Base-by-base conservation (phyloP, 2,888 invertebrate genomes). In the Brassicogethes aeneus region DNA sequence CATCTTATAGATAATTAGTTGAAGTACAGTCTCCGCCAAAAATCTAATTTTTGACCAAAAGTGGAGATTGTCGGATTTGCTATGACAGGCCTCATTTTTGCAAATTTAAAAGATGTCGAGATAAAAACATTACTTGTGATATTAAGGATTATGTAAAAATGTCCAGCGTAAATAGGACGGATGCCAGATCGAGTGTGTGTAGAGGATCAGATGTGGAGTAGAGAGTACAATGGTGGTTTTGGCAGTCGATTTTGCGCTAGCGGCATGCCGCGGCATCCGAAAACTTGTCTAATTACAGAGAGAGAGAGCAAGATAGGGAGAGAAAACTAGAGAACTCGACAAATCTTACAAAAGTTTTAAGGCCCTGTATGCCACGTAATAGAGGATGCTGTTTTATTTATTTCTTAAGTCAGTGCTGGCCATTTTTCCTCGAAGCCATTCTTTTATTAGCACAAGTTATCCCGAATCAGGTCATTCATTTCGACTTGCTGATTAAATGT, bases 261-360 rank as follows among this genome's bases (percentile, higher is more conserved):
- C 52, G 54, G 47, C 51, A 50, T 48, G 52, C 55, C 54, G 46
- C 51, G 50, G 50, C 52, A 57, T 55, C 56, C 56, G 46, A 51
- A 57, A 59, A 59, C 58, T 59, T 60, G 59, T 57, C 56, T 59
- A 60, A 60, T 60, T 60, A 60, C 55, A 53, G 48, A 49, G 51
- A 47, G 54, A 56, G 54, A n/a, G n/a, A n/a, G n/a, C n/a, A n/a
- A n/a, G n/a, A n/a, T n/a, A n/a, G n/a, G n/a, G n/a, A n/a, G n/a
- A 55, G 56, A 55, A 56, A 56, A 57, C 53, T 51, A 54, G 55
- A 58, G 56, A 59, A 59, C 57, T 59, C 55, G 49, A 53, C 55
- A 59, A 59, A 59, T 59, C 58, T 58, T 45, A 45, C 54, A 55
- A 55, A n/a, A 55, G 54, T 57, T 54, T 55, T 51, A 50, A 47